Evolutionary conservation across 1,140 invertebrate species (phyloP), one percentile per base, ranked within the genome.

Genomic region (Dryas iulia): DNA sequence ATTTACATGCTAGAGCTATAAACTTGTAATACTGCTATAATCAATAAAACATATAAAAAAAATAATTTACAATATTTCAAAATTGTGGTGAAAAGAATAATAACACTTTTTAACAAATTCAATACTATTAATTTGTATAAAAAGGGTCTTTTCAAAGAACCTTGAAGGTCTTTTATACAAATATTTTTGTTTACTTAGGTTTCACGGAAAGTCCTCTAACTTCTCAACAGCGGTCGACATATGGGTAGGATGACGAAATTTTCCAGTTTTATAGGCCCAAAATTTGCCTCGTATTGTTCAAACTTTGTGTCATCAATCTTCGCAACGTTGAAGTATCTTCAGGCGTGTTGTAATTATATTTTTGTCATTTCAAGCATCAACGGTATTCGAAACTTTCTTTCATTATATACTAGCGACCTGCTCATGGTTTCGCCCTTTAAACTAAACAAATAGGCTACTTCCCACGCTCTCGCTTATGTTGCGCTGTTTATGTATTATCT

Each of bases 231-330:
- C 10, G 4, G 5, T 24, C n/a, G 58, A 35, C 28, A 18, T 47
- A 47, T 5, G 14, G 2, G 18, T 47, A 21, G 7, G n/a, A 18
- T 8, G 39, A 47, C 2, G 33, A n/a, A 35, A 47, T 2, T 18
- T 18, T 21, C 39, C 39, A 47, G 7, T 58, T 58, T 58, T 58
- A 58, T 18, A 30, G 10, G 26, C 56, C 26, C 14, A 18, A 58
- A 58, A 30, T 28, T 57, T 26, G 24, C 12, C 8, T 57, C 26
- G 18, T 58, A 30, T 58, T 30, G 2, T 28, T 58, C 26, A 58
- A 58, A 58, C 56, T 58, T 58, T 18, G 25, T 18, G 7, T 58
- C 56, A 58, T 58, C 25, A 26, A 58, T 58, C 18, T 18, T 58
- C 28, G 25, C 25, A 30, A 14, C 25, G 18, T n/a, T 47, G 39